Conservation (phyloP, 2,113 vertebrate species). For the Calidris pugnax region DNA sequence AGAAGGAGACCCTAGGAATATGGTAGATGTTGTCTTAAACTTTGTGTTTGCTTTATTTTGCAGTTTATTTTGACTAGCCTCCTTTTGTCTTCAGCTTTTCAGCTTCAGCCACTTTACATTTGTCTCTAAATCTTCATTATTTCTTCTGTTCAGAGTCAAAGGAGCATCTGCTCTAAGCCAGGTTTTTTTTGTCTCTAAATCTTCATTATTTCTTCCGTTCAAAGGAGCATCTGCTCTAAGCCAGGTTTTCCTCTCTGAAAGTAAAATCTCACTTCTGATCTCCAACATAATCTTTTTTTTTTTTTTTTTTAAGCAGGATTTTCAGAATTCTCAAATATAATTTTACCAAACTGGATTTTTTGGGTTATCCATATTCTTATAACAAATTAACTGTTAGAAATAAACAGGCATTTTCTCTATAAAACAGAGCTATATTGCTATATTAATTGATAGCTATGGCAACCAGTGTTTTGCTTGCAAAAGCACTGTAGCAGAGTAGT, state of each 20-base stretch:
- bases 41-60: not conserved
- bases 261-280: not conserved
- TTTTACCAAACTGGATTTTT: not conserved
- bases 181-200: not conserved
- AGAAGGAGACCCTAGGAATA: not conserved
- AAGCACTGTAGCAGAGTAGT: not conserved
- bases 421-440: not conserved
- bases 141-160: not conserved
- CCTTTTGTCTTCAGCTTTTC: not conserved
- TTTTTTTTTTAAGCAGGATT: not conserved
- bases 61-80: not conserved
- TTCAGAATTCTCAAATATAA: not conserved
- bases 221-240: not conserved
- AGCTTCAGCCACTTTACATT: not conserved
- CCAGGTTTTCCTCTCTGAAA: not conserved
- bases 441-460: not conserved
- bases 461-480: not conserved
- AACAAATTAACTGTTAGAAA: not conserved
- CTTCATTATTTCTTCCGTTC: not conserved
- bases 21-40: fast-evolving
- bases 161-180: not conserved
- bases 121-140: not conserved
- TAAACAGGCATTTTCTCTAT: not conserved
- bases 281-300: not conserved
- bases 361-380: not conserved